phyloP scores from a whole-genome alignment of 2,797 vertebrate species.

The Pyrocephalus nanus region DNA sequence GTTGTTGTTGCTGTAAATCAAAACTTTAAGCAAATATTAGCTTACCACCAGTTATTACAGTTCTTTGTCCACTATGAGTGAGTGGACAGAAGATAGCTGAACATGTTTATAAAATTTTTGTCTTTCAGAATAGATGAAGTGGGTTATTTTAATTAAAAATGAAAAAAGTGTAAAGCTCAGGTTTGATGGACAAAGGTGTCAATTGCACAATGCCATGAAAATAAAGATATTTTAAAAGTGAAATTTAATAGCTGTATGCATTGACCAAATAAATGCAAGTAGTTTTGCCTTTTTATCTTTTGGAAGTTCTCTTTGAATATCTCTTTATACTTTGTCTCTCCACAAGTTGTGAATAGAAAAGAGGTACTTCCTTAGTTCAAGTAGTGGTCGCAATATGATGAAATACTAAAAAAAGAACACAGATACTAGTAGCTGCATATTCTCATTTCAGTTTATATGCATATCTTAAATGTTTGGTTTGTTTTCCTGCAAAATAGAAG shows the following conservation, averaged over 20 bases:
- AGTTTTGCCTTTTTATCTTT: background rate
- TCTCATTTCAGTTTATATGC: background rate
- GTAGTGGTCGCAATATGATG: background rate
- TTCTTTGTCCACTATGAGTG: background rate
- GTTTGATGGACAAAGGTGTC: background rate
- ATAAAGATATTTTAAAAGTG: background rate
- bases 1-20: background rate
- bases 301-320: background rate
- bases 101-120: background rate
- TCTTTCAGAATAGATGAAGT: background rate
- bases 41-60: background rate
- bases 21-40: background rate
- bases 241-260: background rate
- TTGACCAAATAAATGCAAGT: background rate
- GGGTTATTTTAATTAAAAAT: background rate
- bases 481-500: background rate
- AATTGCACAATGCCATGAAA: background rate
- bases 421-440: background rate
- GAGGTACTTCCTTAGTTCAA: background rate
- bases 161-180: background rate
- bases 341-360: background rate
- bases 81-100: background rate
- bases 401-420: background rate
- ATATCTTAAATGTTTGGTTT: background rate
- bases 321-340: background rate